phyloP scores from a whole-genome alignment of 1,140 invertebrate species.

The Stegodyphus dumicola region DNA sequence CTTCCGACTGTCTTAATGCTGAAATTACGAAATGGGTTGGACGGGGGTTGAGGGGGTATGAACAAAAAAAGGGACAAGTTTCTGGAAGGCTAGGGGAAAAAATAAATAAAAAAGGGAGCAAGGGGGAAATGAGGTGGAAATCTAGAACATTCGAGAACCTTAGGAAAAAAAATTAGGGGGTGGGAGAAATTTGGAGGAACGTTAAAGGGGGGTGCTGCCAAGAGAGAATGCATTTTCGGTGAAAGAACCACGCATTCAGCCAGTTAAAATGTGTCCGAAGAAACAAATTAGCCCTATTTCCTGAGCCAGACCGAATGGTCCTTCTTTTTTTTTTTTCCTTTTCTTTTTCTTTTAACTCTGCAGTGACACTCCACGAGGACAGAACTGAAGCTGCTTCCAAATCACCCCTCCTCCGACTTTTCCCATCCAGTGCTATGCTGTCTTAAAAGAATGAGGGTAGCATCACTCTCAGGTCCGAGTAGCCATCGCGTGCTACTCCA shows the following conservation, averaged over 20 bases:
- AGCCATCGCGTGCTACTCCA: constrained; percentile 11
- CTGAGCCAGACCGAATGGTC: constrained; percentile 45
- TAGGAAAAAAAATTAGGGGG: constrained; percentile 22
- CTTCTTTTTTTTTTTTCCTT: constrained; percentile 23
- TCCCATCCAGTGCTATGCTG: constrained; percentile 17
- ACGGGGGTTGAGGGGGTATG: constrained; percentile 19
- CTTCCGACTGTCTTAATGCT: constrained; percentile 58
- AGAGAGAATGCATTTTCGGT: constrained; percentile 56
- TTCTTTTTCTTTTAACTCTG: background rate
- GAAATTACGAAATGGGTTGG: constrained; percentile 59
- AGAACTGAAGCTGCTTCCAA: constrained; percentile 17
- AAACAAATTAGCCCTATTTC: constrained; percentile 60
- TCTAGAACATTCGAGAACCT: constrained; percentile 51
- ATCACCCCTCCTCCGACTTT: background rate
- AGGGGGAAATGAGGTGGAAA: constrained; percentile 59
- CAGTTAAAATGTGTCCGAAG: constrained; percentile 58
- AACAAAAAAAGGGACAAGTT: background rate
- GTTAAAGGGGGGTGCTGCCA: constrained; percentile 11
- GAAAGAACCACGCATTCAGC: constrained; percentile 55
- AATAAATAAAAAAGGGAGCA: constrained; percentile 28
- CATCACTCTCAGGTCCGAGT: constrained; percentile 55
- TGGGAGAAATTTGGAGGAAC: constrained; percentile 30
- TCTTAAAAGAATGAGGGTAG: constrained; percentile 48
- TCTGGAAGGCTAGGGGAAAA: background rate
- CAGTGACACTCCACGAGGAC: constrained; percentile 52